These are phyloP conservation scores for Sorex maritimensis DNA, from an alignment of 2,797 vertebrate species.

Conservation along the genomic window DNA sequence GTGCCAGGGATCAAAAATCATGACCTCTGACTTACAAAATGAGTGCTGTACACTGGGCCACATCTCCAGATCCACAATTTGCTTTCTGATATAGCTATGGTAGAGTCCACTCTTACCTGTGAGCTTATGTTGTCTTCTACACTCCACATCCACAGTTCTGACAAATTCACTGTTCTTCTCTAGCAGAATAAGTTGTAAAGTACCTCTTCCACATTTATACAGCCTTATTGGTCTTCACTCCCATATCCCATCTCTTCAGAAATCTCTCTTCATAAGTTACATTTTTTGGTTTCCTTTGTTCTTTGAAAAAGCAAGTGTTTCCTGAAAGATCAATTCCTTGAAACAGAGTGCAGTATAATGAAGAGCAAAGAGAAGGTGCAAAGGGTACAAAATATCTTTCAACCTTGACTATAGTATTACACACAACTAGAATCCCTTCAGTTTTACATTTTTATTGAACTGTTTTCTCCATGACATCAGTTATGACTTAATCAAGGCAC, in stretches of 20 bases:
- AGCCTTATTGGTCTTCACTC: background rate
- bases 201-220: background rate
- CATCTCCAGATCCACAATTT: background rate
- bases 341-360: background rate
- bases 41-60: no score
- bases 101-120: background rate
- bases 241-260: background rate
- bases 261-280: background rate
- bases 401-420: background rate
- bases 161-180: background rate
- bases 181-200: background rate
- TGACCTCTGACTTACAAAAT: no score
- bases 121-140: background rate
- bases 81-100: background rate
- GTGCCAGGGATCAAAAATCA: no score
- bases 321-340: background rate
- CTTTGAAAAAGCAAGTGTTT: background rate
- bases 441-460: background rate
- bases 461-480: no score
- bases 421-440: background rate
- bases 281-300: background rate
- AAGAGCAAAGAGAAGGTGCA: background rate
- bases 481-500: background rate
- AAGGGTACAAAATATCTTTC: background rate
- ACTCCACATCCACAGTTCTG: background rate